Evolutionary conservation across 2,113 vertebrate genomes (phyloP).

Genomic region (Anarhynchus alexandrinus): DNA sequence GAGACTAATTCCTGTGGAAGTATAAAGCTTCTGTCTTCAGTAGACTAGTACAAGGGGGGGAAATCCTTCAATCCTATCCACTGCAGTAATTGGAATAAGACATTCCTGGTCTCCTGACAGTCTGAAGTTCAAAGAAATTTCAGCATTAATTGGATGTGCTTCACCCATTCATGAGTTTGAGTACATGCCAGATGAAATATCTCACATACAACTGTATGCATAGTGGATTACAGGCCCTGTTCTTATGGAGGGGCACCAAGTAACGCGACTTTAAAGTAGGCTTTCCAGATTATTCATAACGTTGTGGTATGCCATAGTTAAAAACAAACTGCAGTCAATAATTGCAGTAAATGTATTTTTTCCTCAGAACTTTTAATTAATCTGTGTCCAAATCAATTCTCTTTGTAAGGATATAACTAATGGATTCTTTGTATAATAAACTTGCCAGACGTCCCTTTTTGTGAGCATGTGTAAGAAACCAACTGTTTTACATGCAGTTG

Average conservation of each 20-base stretch:
- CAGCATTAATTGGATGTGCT: not conserved
- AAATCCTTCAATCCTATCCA: not conserved
- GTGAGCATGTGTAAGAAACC: not conserved
- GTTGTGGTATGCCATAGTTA: not conserved
- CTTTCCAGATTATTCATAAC: not conserved
- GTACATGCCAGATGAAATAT: not conserved
- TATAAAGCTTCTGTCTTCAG: not conserved
- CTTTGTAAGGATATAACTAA: not conserved
- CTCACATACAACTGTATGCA: rapidly evolving
- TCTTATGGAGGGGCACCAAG: not conserved
- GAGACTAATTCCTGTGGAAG: not conserved
- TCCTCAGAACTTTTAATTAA: not conserved
- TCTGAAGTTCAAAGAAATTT: not conserved
- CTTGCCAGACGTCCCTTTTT: not conserved
- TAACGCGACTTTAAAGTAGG: not conserved
- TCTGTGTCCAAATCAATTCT: not conserved
- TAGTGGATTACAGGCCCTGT: not conserved
- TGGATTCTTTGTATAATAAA: not conserved
- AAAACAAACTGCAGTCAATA: not conserved
- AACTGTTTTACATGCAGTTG: not conserved
- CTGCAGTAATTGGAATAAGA: constrained; percentile 1
- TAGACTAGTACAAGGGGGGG: not conserved
- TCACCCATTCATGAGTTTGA: not conserved
- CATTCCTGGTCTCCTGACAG: not conserved
- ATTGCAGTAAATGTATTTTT: not conserved